Base-by-base conservation (phyloP, 2,113 vertebrate genomes). In the Pithys albifrons region DNA sequence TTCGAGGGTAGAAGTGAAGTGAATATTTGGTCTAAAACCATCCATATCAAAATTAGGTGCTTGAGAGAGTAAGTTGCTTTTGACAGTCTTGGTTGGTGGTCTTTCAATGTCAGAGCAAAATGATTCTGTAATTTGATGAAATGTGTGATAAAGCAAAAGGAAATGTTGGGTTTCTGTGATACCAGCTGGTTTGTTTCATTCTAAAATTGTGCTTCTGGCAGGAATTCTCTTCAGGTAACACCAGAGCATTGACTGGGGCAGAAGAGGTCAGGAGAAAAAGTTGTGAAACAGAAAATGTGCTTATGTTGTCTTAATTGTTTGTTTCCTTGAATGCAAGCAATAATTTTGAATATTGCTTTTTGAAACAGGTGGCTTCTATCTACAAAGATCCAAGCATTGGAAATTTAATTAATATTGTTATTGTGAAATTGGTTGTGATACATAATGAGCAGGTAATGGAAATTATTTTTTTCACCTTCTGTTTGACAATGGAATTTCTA, bases 351-450 rank as follows among this genome's bases (percentile, higher is more conserved):
- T 91, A 86, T 88, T 96, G 98, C 77, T 98, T 93, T 97, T 76
- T 96, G 59, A 96, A 98, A 88, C 98, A 99, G 99, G 99, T 99
- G 95, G 99, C 99, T 87, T 99, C 99, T 88, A 99, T 99, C 98
- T 99, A 99, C 98, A 99, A 99, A 98, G 99, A 99, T 82, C 99
- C 99, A 97, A 99, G 99, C 98, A 99, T 99, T 97, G 99, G 99
- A 97, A 99, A 99, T 98, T 98, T 99, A 97, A 99, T 99, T 96
- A 99, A 99, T 98, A 99, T 99, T 89, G 99, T 99, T 96, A 99
- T 99, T 97, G 99, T 99, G 95, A 99, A 99, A 97, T 97, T 99
- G 97, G 98, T 99, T 69, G 98, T 99, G 93, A 98, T 99, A 97
- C 99, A 99, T 98, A 98, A 99, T 52, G 99, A 99, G 96, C 98